These are phyloP conservation scores for Coturnix japonica DNA, from an alignment of 2,113 vertebrate species.

Conservation along the genomic window DNA sequence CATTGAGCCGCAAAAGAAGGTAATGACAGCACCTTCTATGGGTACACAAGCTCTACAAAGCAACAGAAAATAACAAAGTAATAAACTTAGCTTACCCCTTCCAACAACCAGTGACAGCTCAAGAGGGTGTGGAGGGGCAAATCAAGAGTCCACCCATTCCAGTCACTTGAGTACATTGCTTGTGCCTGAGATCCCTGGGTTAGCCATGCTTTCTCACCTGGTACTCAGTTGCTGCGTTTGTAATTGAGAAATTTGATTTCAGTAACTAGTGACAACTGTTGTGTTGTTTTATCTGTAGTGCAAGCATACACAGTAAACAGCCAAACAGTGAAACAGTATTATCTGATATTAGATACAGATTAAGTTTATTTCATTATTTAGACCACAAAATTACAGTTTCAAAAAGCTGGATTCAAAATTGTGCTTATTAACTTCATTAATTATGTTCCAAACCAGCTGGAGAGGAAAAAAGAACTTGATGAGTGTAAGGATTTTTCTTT, in stretches of 20 bases:
- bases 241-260: neutral
- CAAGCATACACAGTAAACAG: neutral
- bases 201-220: too few relatives aligned
- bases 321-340: neutral
- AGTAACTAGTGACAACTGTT: neutral
- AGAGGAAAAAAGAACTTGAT: neutral
- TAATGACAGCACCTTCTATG: too few relatives aligned
- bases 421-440: slow-evolving; percentile 2
- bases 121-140: too few relatives aligned
- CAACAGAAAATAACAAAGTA: too few relatives aligned
- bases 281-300: neutral
- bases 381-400: neutral
- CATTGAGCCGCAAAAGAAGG: too few relatives aligned
- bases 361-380: neutral
- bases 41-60: too few relatives aligned
- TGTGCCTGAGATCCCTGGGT: too few relatives aligned
- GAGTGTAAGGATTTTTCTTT: neutral
- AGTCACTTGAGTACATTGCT: too few relatives aligned
- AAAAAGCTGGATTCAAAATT: neutral
- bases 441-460: neutral
- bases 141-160: too few relatives aligned
- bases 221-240: too few relatives aligned
- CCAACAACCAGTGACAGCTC: too few relatives aligned
- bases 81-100: too few relatives aligned
- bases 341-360: neutral